Evolutionary conservation across 2,888 invertebrate genomes (phyloP).

Genomic region (Spisula solida): DNA sequence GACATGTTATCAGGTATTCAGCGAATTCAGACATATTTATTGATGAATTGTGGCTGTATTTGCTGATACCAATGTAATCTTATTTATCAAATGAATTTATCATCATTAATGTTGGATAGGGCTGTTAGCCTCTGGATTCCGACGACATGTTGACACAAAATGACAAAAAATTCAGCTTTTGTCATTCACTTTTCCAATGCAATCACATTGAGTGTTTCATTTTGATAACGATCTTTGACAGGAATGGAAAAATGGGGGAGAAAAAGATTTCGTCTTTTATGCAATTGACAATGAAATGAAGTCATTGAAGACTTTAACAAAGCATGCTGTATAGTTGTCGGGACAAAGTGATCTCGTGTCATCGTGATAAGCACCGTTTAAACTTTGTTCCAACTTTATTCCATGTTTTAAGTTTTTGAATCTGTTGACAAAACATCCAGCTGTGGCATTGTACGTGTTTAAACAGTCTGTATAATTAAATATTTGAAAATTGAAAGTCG

Average conservation of each 20-base stretch:
- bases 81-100: background rate
- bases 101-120: conserved; percentile 2
- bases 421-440: conserved; percentile 39
- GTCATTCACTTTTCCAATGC: conserved; percentile 1
- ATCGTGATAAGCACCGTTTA: conserved; percentile 28
- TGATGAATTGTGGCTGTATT: background rate
- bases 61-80: background rate
- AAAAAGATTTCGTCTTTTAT: conserved; percentile 10
- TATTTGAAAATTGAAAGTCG: conserved; percentile 48
- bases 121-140: background rate
- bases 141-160: conserved; percentile 12
- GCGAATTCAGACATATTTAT: background rate
- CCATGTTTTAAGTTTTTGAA: conserved; percentile 11
- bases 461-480: conserved; percentile 42
- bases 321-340: background rate
- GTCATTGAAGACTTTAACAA: conserved; percentile 3
- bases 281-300: conserved; percentile 17
- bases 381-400: conserved; percentile 26
- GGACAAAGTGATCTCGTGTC: conserved; percentile 28
- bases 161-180: conserved; percentile 22
- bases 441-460: conserved; percentile 6
- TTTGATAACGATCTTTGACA: conserved; percentile 13
- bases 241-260: conserved; percentile 23
- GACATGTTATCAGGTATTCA: background rate
- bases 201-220: background rate